Evolutionary conservation across 2,888 invertebrate genomes (phyloP).

Genomic region (Nephrocerus scutellatus): DNA sequence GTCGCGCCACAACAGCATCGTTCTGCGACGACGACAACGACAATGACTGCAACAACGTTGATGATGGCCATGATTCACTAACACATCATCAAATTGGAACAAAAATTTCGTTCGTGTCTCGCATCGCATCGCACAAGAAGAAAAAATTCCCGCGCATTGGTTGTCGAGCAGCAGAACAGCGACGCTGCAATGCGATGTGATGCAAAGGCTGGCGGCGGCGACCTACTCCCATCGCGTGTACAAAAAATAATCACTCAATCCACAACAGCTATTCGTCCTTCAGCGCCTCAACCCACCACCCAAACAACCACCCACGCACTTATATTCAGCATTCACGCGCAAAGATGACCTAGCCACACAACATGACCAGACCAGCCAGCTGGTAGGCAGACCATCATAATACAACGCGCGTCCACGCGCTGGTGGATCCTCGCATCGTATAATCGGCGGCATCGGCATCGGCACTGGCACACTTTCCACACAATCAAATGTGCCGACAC

Average conservation of each 20-base stretch:
- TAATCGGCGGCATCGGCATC: conserved; percentile 18
- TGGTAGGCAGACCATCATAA: too few species aligned
- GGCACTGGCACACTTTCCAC: conserved; percentile 25
- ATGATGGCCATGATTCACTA: conserved; percentile 18
- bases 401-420: too few species aligned
- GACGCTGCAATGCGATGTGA: too few species aligned
- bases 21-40: too few species aligned
- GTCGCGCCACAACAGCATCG: too few species aligned
- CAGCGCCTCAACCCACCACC: background rate
- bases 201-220: too few species aligned
- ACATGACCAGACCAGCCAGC: conserved; percentile 19
- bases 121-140: conserved; percentile 23
- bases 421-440: too few species aligned
- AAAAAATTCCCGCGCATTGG: conserved; percentile 18
- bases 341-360: conserved; percentile 23
- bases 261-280: conserved; percentile 9
- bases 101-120: too few species aligned
- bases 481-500: conserved; percentile 22
- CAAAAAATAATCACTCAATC: conserved; percentile 18
- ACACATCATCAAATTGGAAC: conserved; percentile 23
- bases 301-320: conserved; percentile 9
- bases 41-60: too few species aligned
- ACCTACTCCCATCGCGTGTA: conserved; percentile 6
- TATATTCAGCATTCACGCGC: conserved; percentile 18
- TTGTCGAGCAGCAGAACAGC: too few species aligned